Percentiles rank a stretch among this genome's conserved stretches.
Evolutionary conservation across 2,888 invertebrate species (phyloP).

Genomic region (Plusia festucae): DNA sequence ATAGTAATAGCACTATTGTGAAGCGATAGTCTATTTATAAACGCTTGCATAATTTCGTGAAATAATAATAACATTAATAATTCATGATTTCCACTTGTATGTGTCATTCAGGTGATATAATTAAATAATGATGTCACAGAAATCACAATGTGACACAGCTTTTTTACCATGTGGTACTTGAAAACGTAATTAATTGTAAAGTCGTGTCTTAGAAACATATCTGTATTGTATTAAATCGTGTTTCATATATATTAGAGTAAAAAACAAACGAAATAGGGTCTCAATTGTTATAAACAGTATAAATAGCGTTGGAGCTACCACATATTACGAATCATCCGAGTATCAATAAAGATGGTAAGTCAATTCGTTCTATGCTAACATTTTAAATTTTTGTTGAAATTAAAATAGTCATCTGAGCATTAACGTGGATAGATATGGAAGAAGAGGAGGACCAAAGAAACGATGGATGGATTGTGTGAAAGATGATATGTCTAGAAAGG

Average conservation of each 20-base stretch:
- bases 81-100: neutral
- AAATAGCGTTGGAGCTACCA: conserved; percentile 38
- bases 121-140: conserved; percentile 12
- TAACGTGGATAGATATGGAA: too few species aligned
- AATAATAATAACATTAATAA: too few species aligned
- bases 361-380: neutral
- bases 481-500: too few species aligned
- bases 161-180: conserved; percentile 3
- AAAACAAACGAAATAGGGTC: conserved; percentile 26
- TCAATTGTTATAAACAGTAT: conserved; percentile 36
- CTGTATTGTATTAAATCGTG: conserved; percentile 18
- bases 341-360: conserved; percentile 48
- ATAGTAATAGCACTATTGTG: too few species aligned
- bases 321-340: conserved; percentile 17
- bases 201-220: conserved; percentile 28
- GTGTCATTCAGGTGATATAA: neutral
- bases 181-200: conserved; percentile 23
- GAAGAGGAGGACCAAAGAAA: too few species aligned
- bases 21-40: too few species aligned
- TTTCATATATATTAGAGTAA: conserved; percentile 28
- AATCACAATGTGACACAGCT: neutral
- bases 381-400: neutral
- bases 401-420: too few species aligned
- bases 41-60: too few species aligned
- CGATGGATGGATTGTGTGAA: too few species aligned